Percentiles rank a stretch among this genome's conserved stretches.
These are phyloP conservation scores for Enteromius paludinosus DNA, from an alignment of 2,797 vertebrate genomes.

Conservation along the genomic window DNA sequence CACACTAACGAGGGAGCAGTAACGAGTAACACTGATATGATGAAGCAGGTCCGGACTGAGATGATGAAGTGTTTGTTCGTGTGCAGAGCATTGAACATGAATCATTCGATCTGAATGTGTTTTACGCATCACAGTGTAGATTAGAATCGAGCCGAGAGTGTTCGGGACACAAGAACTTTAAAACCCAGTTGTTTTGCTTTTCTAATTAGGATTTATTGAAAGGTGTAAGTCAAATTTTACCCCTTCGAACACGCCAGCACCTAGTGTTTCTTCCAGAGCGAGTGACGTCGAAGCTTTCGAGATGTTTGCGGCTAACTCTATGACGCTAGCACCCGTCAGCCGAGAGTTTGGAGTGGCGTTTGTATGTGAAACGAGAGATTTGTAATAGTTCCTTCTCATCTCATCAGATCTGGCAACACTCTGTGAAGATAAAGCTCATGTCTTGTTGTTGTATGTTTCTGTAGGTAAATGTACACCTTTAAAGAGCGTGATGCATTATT, in stretches of 20 bases:
- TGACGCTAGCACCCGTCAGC: slow-evolving; percentile 66
- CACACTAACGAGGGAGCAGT: neutral
- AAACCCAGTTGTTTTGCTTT: neutral
- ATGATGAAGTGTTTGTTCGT: neutral
- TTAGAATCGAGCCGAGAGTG: neutral
- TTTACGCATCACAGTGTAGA: neutral
- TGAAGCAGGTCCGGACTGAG: slow-evolving; percentile 9
- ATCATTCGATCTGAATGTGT: neutral
- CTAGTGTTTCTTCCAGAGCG: neutral
- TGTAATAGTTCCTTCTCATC: neutral
- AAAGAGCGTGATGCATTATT: neutral
- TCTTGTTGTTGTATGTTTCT: neutral
- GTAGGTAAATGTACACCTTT: neutral
- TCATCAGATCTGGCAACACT: neutral
- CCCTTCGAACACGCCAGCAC: neutral
- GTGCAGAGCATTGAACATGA: neutral
- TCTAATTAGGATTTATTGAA: neutral
- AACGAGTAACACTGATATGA: neutral
- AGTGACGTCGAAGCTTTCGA: neutral
- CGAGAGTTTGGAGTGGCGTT: slow-evolving; percentile 39
- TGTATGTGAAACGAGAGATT: neutral
- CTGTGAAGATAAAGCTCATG: neutral
- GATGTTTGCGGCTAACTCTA: slow-evolving; percentile 57
- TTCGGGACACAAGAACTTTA: neutral
- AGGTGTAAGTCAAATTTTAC: neutral